phyloP scores from a whole-genome alignment of 1,140 invertebrate species.

The Drosophila nannoptera region DNA sequence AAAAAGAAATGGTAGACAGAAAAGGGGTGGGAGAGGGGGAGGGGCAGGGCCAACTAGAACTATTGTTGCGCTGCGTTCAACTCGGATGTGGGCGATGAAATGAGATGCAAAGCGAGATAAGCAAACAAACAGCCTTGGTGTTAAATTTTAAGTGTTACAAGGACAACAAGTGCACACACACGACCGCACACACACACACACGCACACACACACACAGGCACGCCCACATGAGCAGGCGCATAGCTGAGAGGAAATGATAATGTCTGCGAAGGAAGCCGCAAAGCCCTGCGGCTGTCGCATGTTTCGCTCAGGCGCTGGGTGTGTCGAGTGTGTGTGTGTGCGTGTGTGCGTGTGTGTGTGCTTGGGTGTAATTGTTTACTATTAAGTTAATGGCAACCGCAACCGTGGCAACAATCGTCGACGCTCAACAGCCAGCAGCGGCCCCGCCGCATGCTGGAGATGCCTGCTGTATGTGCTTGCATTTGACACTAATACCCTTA shows the following conservation, averaged over 20 bases:
- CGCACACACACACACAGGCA: constrained; percentile 10
- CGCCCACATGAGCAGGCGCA: constrained; percentile 8
- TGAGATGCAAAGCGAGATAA: constrained; percentile 68
- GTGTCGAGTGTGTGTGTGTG: neutral
- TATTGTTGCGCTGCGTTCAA: neutral
- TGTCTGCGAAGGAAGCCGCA: constrained; percentile 43
- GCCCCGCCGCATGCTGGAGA: constrained; percentile 30
- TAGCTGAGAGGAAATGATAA: constrained; percentile 11
- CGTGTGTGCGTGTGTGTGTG: constrained; percentile 14
- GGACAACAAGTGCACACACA: constrained; percentile 55
- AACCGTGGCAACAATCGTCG: constrained; percentile 66
- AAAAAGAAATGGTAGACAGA: too few relatives aligned
- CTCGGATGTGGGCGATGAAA: constrained; percentile 37
- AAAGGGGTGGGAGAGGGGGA: neutral
- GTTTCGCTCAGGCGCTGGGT: constrained; percentile 25
- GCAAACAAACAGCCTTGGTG: constrained; percentile 75
- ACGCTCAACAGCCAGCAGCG: constrained; percentile 33
- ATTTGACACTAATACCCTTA: constrained; percentile 65
- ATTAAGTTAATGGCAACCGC: constrained; percentile 74
- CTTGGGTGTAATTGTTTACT: constrained; percentile 69
- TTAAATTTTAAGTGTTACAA: constrained; percentile 78
- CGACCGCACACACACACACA: neutral
- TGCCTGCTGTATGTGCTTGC: constrained; percentile 50
- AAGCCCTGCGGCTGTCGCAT: constrained; percentile 61
- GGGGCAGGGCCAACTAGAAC: neutral